Evolutionary conservation across 2,113 vertebrate species (phyloP), one percentile per base, ranked within the genome.

Genomic region (Ceyx melanurus): DNA sequence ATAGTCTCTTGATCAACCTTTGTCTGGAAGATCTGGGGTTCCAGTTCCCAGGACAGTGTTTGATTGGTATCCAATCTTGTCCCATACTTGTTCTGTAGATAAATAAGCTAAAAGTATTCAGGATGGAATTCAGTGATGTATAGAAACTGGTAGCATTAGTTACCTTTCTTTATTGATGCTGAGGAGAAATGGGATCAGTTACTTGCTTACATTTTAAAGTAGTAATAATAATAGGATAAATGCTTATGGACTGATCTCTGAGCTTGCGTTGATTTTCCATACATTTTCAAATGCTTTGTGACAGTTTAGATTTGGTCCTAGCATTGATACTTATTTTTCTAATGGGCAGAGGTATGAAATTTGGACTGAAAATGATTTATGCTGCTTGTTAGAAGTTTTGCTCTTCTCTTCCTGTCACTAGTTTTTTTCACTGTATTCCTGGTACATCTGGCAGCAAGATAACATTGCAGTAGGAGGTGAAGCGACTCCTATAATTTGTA

Each of bases 401-500:
- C 20, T 67, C 65, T 60, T 88, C 20, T 88, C 82, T 71, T 26
- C 23, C 25, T 54, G 45, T 68, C 91, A 68, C 16, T 31, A 78
- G 37, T 72, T 72, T 21, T 21, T 19, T 88, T 37, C 51, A 46
- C 54, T 76, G 62, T 82, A 89, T 85, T 94, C 35, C 40, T 83
- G 61, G 74, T 60, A 57, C 66, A 56, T 75, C 66, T 76, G 64
- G 71, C 75, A 78, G 85, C 31, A 50, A 64, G 88, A 71, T 56
- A 75, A 71, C 48, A 26, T 78, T 94, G 84, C 70, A 75, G 68
- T 58, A 82, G 73, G 65, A 91, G 88, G 68, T 66, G 68, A 88
- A 94, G 76, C 88, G 76, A 90, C 88, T 96, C 86, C 85, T 93
- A 6, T 94, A 88, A 93, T 90, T 92, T 82, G 71, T 64, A 91